Evolutionary conservation across 2,797 vertebrate species (phyloP).

Genomic region (Buceros bicornis): DNA sequence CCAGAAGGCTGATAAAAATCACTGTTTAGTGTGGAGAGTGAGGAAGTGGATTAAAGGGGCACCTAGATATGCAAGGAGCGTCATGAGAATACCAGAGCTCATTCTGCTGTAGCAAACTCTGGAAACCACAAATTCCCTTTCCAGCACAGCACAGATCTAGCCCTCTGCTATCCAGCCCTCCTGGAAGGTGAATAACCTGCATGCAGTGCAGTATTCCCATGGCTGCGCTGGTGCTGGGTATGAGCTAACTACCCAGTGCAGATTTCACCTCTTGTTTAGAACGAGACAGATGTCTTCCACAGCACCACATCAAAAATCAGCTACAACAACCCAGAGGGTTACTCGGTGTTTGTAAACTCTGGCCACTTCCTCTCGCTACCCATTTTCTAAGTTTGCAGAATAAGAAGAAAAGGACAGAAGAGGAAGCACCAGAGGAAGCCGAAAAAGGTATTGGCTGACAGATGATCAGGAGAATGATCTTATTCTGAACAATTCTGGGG

Average conservation of each 20-base stretch:
- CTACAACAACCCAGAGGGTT: background rate
- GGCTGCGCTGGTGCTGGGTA: background rate
- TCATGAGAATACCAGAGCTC: background rate
- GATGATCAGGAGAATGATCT: background rate
- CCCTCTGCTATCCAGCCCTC: background rate
- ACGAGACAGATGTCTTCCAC: background rate
- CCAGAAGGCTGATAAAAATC: background rate
- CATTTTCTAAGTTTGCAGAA: background rate
- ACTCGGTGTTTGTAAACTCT: background rate
- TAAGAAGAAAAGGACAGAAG: background rate
- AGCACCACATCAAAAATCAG: background rate
- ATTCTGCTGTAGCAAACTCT: background rate
- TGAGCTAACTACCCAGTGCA: background rate
- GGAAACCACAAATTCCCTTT: background rate
- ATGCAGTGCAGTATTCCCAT: background rate
- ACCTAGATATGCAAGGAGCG: background rate
- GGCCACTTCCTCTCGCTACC: background rate
- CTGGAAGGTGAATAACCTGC: background rate
- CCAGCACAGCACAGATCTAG: background rate
- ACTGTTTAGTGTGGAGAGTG: background rate
- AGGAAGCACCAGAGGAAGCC: background rate
- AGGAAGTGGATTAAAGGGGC: background rate
- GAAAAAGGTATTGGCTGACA: background rate
- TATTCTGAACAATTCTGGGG: background rate
- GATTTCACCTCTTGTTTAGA: background rate